Conservation (phyloP, 2,888 invertebrate genomes). For the Hymenopus coronatus region DNA sequence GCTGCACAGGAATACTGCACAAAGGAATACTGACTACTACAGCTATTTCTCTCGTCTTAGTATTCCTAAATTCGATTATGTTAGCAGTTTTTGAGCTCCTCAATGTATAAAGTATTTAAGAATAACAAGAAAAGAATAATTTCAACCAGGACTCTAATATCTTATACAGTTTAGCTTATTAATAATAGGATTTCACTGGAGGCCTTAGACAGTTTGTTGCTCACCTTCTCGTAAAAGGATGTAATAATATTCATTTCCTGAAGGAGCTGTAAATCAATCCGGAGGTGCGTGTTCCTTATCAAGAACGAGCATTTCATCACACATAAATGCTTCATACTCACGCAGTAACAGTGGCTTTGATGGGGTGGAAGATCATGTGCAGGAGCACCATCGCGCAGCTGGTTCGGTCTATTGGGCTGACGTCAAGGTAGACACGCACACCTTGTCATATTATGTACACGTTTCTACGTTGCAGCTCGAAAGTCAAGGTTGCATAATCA, state of each 20-base stretch:
- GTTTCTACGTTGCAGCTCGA: neutral
- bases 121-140: too few relatives aligned
- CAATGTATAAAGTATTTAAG: too few relatives aligned
- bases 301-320: neutral
- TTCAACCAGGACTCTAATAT: too few relatives aligned
- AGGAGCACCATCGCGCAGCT: neutral
- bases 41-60: too few relatives aligned
- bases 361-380: neutral
- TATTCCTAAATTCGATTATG: too few relatives aligned
- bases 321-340: neutral
- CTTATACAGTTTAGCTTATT: too few relatives aligned
- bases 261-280: neutral
- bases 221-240: neutral
- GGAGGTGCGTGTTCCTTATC: neutral
- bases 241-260: neutral
- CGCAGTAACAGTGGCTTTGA: neutral
- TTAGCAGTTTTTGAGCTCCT: too few relatives aligned
- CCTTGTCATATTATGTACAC: neutral
- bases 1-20: too few relatives aligned
- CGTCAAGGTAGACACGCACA: neutral
- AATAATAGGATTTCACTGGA: neutral
- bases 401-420: neutral
- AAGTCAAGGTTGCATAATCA: neutral
- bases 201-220: neutral
- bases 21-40: too few relatives aligned